These are phyloP conservation scores for Isaurus tuberculatus DNA, from an alignment of 92 coral and sea anemone genomes.

Conservation along the genomic window DNA sequence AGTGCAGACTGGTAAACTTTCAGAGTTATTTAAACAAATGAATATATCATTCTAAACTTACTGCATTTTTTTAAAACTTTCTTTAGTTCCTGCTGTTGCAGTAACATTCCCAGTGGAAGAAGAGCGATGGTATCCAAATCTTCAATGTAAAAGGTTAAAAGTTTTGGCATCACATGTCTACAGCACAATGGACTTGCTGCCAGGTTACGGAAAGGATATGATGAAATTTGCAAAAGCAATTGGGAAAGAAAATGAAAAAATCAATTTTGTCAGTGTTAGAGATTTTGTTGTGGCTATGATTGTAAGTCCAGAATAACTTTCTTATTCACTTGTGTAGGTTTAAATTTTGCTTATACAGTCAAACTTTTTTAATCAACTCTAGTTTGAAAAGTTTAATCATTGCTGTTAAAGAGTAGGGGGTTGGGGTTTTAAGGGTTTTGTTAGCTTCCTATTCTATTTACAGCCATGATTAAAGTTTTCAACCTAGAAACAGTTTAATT, in stretches of 20 bases:
- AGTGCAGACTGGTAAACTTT: no score
- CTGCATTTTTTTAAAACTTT: not conserved
- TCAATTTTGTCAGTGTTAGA: conserved; percentile 51
- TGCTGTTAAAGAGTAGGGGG: no score
- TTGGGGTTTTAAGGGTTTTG: no score
- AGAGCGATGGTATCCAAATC: conserved; percentile 33
- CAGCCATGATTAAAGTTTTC: no score
- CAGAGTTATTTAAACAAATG: no score
- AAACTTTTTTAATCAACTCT: no score
- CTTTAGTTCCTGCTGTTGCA: conserved; percentile 42
- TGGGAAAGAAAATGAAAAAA: conserved; percentile 42
- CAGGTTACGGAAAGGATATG: conserved; percentile 58
- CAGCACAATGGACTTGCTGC: conserved; percentile 39
- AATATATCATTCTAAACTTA: not conserved
- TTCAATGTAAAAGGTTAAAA: conserved; percentile 8
- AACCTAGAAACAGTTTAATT: no score
- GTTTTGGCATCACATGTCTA: conserved; percentile 22
- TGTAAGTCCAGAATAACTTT: conserved; percentile 15
- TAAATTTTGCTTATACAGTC: no score
- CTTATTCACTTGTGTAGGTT: not conserved
- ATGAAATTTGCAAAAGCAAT: conserved; percentile 53
- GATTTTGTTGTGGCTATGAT: conserved; percentile 64
- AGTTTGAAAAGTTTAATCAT: no score
- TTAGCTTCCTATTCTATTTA: no score
- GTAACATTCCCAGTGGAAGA: conserved; percentile 26